A percentile compares a stretch with the other conserved stretches of the same genome.
phyloP scores from a whole-genome alignment of 2,888 invertebrate genomes.

The Holacanthella duospinosa region DNA sequence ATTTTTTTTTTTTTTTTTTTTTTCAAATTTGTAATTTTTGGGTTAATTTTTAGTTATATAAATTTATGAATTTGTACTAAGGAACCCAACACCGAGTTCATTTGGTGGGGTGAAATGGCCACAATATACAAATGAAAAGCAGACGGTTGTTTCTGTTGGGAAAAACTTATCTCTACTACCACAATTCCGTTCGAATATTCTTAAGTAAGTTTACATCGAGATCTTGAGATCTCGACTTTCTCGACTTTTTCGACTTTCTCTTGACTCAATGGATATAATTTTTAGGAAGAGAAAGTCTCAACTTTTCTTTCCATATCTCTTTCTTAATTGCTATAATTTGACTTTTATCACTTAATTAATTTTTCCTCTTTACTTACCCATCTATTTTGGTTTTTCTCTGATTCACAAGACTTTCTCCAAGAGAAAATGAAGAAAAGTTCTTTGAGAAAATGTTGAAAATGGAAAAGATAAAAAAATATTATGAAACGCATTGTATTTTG shows the following conservation, averaged over 20 bases:
- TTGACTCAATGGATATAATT: neutral
- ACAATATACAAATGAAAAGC: slow-evolving; percentile 26
- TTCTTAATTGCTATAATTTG: slow-evolving; percentile 30
- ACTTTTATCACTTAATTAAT: slow-evolving; percentile 36
- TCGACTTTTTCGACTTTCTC: neutral
- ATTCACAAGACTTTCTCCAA: too few species aligned
- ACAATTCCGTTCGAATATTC: slow-evolving; percentile 33
- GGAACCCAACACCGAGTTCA: neutral
- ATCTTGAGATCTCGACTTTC: too few species aligned
- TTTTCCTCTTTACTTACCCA: slow-evolving; percentile 6
- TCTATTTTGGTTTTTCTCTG: neutral
- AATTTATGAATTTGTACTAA: too few species aligned
- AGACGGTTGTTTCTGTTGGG: slow-evolving; percentile 31
- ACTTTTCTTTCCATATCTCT: slow-evolving; percentile 5
- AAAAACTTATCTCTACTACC: slow-evolving; percentile 27
- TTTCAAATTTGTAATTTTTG: slow-evolving; percentile 5
- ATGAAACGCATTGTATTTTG: neutral
- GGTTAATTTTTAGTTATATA: too few species aligned
- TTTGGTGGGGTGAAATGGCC: slow-evolving; percentile 28
- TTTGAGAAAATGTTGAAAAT: too few species aligned
- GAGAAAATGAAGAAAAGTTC: too few species aligned
- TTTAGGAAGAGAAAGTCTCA: neutral
- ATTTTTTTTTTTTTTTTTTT: neutral
- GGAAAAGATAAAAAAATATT: too few species aligned
- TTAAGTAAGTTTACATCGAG: slow-evolving; percentile 27